phyloP scores from a whole-genome alignment of 1,140 invertebrate genomes.

The Brachionus koreanus region DNA sequence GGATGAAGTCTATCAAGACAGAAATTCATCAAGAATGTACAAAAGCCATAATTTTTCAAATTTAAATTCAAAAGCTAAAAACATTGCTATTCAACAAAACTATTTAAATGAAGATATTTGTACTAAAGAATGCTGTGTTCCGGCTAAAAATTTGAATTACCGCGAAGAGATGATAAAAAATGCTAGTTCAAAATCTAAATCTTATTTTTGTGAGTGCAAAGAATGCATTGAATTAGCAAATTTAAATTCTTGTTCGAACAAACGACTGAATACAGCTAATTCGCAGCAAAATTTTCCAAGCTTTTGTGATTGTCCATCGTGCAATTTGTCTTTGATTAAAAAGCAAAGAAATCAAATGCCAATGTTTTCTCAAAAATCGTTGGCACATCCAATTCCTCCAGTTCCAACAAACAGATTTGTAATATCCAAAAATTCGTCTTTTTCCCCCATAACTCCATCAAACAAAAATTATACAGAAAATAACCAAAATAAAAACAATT shows the following conservation, averaged over 20 bases:
- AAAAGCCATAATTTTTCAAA: background rate
- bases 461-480: background rate
- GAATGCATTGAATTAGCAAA: background rate
- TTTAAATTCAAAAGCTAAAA: background rate
- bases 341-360: background rate
- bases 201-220: conserved; percentile 21
- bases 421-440: conserved; percentile 10
- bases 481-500: background rate
- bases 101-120: conserved; percentile 9
- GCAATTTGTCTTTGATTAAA: background rate
- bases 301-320: conserved; percentile 1
- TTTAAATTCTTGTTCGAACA: background rate
- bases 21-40: background rate
- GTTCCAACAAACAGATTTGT: background rate
- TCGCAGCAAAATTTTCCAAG: background rate
- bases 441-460: conserved; percentile 1
- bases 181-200: background rate
- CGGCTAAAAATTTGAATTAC: background rate
- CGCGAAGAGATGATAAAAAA: background rate
- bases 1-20: background rate
- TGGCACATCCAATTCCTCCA: background rate
- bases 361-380: background rate
- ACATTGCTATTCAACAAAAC: background rate
- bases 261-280: background rate
- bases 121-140: background rate